Evolutionary conservation across 2,888 invertebrate species (phyloP), one percentile per base, ranked within the genome.

Genomic region (Fabriciana adippe): DNA sequence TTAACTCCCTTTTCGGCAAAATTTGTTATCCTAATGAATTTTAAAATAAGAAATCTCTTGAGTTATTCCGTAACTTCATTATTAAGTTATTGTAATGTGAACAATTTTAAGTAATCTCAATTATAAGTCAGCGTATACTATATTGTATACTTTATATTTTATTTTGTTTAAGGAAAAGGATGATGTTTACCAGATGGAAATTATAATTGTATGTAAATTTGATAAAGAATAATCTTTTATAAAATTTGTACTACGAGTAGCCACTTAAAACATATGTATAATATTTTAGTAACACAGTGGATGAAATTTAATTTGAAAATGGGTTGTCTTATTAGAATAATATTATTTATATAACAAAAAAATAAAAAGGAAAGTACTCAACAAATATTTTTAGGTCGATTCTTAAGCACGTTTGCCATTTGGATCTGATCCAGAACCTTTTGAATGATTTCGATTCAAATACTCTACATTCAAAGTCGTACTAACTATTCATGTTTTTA

Each of bases 321-420:
- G 35, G 35, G 0, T 11, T 41, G 11, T 11, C 11, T 41, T 41
- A 26, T 41, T 11, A 41, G 11, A 41, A 41, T 8, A 6, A 35
- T 8, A 35, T 41, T 41, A 41, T 41, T 41, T 41, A 41, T 41
- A 11, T 8, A 8, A 41, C 35, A 41, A 1, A 35, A 47, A 47
- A 63, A 66, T 51, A 64, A n/a, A n/a, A n/a, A 50, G 35, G 50
- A 50, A 64, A 64, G 53, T 65, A 61, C 50, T 57, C 55, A 21
- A 54, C 50, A 53, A 59, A 63, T 68, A 64, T 68, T 71, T 71
- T 68, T 68, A 68, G 70, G 70, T 68, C 68, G 68, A 68, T 55
- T 69, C 70, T 71, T 71, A 70, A 66, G 72, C 72, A 70, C 71
- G 71, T 72, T 64, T 66, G 64, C 68, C 69, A 66, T 72, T 73